Conservation (phyloP, 2,797 vertebrate genomes). For the Phaenicophaeus curvirostris region DNA sequence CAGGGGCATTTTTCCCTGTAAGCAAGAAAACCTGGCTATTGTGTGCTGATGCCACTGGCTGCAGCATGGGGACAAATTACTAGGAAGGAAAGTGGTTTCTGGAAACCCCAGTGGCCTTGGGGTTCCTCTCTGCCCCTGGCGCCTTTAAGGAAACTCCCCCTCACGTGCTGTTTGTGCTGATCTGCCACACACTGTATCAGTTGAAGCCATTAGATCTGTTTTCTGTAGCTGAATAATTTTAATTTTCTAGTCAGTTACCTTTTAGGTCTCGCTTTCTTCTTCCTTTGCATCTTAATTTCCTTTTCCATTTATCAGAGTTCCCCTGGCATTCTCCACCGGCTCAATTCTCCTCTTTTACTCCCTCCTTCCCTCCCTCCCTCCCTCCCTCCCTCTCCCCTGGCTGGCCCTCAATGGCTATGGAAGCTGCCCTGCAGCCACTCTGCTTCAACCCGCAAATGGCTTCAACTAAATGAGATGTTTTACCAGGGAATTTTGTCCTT, state of each 20-base stretch:
- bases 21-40: neutral
- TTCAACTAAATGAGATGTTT: neutral
- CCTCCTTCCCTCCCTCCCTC: fast-evolving
- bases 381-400: neutral
- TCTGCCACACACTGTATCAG: neutral
- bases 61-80: neutral
- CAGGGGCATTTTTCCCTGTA: neutral
- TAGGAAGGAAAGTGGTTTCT: neutral
- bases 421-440: neutral
- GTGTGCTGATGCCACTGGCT: neutral
- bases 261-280: slow-evolving; percentile 29
- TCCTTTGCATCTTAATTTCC: slow-evolving; percentile 50
- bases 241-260: slow-evolving; percentile 73
- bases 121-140: neutral
- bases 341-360: neutral
- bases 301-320: neutral
- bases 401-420: neutral
- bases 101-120: neutral
- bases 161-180: neutral
- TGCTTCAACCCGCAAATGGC: neutral
- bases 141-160: neutral
- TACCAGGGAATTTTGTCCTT: neutral
- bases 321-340: neutral
- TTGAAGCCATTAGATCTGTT: slow-evolving; percentile 40
- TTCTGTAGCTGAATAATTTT: slow-evolving; percentile 71